Base-by-base conservation (phyloP, 2,888 invertebrate species). In the Pseudococcus viburni region DNA sequence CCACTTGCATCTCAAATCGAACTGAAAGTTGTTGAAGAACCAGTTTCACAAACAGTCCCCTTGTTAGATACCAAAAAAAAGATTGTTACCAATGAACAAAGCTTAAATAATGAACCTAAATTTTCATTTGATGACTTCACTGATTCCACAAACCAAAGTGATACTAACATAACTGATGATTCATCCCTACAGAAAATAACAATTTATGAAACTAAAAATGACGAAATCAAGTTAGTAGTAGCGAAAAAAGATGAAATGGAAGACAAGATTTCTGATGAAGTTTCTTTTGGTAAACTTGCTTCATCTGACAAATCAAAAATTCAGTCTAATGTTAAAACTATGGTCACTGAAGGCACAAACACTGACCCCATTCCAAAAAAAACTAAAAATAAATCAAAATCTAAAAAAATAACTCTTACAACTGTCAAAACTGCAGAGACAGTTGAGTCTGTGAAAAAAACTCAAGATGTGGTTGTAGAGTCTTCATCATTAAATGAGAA, bases 141-240 rank as follows among this genome's bases (percentile, higher is more conserved):
- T 5, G 51, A 51, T 51, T 51, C 0, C 9, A 19, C n/a, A 22
- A 64, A 9, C 9, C 8, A 64, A 22, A 64, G 11, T 64, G 22
- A 64, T 9, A 22, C 9, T 9, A 9, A 64, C 26, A 33, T 1
- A 64, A 64, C 7, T n/a, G 7, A 22, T 64, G 9, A 64, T 73
- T n/a, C 33, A 0, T 46, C 80, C 5, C 0, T 42, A 6, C 42
- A 42, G 6, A 83, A 83, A 83, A 83, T 83, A 46, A 83, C 19
- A 39, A 83, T 83, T 83, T 46, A 46, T 83, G 80, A 83, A 46
- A 19, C 46, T 83, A 39, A 19, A 42, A 46, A 12, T 46, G 46
- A 39, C 7, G 80, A 46, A 46, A 83, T 83, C 19, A 83, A 83
- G 11, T 46, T 46, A 22, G 46, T 12, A n/a, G 19, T 83, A 6